Base-by-base conservation (phyloP, 2,888 invertebrate genomes). In the Drosophila birchii region DNA sequence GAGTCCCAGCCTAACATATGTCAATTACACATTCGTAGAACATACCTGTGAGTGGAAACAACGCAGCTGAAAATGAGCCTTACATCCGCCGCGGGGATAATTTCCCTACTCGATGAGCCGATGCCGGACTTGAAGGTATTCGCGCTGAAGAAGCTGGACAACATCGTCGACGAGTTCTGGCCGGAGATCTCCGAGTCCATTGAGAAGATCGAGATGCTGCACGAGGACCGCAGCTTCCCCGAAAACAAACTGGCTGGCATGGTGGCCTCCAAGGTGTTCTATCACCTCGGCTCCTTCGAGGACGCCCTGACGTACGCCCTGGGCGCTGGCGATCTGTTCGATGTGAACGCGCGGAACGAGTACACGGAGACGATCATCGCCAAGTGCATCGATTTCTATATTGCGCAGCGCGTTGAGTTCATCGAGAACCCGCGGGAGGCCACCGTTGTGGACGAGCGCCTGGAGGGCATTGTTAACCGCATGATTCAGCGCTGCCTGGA, bases 121-220 rank as follows among this genome's bases (percentile, higher is more conserved):
- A 96, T 97, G 94, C 95, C 97, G 16, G 98, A 98, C 93, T 94
- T 99, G 68, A 98, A 98, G 93, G 95, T 97, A 32, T 99, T 98
- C 92, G 98, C 99, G 18, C 93, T 99, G 86, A 96, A 96, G 90
- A 98, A 98, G 91, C 94, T 99, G 86, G 97, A 99, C 93, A 95
- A 95, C 90, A 97, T 99, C 88, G 98, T 99, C 1, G 98, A 99
- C 92, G 97, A 98, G 92, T 99, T 99, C 93, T 99, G 99, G 99
- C 98, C 99, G 11, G 99, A 99, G 94, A 99, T 99, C 86, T 98
- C 98, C 0, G 99, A 99, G 93, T 97, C 98, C 16, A 98, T 99
- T 85, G 97, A 97, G 90, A 99, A 98, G 93, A 98, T 99, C 89
- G 99, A 99, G 94, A 97, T 98, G 91, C 94, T 99, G 34, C 97